Evolutionary conservation across 35 echinoderm and acorn worm species (phyloP).

Genomic region (Patiria miniata): DNA sequence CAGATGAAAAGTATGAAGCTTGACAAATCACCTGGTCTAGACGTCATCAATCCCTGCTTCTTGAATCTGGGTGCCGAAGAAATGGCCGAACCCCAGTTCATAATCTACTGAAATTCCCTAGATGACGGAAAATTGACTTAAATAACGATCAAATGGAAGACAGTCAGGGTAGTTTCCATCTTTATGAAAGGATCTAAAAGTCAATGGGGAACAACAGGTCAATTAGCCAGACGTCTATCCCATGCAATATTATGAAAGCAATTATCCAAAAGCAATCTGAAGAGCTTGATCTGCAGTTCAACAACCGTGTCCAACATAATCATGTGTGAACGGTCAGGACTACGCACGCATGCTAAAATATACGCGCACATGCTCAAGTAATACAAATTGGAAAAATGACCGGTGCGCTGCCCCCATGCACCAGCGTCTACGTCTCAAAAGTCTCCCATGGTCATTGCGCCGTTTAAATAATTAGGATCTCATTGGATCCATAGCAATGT

Average conservation of each 20-base stretch:
- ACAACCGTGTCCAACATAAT: too few species aligned
- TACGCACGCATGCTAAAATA: too few species aligned
- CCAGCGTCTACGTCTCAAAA: too few species aligned
- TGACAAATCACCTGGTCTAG: slow-evolving; percentile 57
- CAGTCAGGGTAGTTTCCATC: slow-evolving; percentile 32
- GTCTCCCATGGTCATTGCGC: too few species aligned
- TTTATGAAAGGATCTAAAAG: slow-evolving; percentile 54
- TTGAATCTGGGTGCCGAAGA: slow-evolving; percentile 21
- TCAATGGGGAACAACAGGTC: slow-evolving; percentile 30
- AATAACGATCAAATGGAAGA: slow-evolving; percentile 59
- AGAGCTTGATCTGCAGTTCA: background rate
- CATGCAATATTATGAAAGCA: slow-evolving; percentile 57
- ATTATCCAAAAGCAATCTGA: slow-evolving; percentile 29
- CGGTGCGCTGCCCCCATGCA: too few species aligned
- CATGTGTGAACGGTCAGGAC: too few species aligned
- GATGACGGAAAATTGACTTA: slow-evolving; percentile 32
- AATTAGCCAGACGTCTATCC: slow-evolving; percentile 39
- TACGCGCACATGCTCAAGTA: too few species aligned
- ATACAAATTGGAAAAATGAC: too few species aligned
- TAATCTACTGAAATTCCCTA: slow-evolving; percentile 58
- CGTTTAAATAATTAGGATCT: too few species aligned
- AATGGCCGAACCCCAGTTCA: slow-evolving; percentile 9
- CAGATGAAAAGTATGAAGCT: too few species aligned
- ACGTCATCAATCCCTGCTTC: slow-evolving; percentile 6
- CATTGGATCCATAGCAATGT: too few species aligned